Evolutionary conservation across 1,140 invertebrate genomes (phyloP).

Genomic region (Aricia agestis): DNA sequence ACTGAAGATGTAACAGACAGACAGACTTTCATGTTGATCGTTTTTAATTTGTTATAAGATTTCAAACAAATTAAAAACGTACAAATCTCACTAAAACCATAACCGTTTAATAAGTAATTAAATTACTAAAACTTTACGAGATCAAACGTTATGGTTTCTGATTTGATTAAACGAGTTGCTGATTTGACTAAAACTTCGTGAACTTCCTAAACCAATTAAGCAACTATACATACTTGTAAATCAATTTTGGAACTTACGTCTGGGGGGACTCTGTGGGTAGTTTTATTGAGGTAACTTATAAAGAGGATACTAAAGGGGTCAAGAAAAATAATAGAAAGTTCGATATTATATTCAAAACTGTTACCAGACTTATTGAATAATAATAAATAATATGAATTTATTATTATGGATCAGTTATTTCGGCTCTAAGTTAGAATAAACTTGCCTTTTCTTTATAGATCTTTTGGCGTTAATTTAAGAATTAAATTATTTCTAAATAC

Average conservation of each 20-base stretch:
- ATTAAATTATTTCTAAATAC: too few relatives aligned
- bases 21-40: too few relatives aligned
- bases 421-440: too few relatives aligned
- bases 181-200: slow-evolving; percentile 3
- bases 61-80: too few relatives aligned
- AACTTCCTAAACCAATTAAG: slow-evolving; percentile 4
- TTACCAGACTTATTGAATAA: too few relatives aligned
- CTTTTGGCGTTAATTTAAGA: too few relatives aligned
- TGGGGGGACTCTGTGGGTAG: background rate
- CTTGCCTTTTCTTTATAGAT: too few relatives aligned
- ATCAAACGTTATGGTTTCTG: slow-evolving; percentile 15
- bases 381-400: too few relatives aligned
- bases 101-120: background rate
- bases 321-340: background rate
- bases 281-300: background rate
- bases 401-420: too few relatives aligned
- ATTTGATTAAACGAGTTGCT: slow-evolving; percentile 11
- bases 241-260: background rate
- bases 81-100: background rate
- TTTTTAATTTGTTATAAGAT: too few relatives aligned
- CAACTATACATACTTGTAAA: slow-evolving; percentile 9
- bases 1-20: too few relatives aligned
- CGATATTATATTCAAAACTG: background rate
- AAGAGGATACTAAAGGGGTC: background rate
- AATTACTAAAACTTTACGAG: background rate